Evolutionary conservation across 2,113 vertebrate species (phyloP).

Genomic region (Riparia riparia): DNA sequence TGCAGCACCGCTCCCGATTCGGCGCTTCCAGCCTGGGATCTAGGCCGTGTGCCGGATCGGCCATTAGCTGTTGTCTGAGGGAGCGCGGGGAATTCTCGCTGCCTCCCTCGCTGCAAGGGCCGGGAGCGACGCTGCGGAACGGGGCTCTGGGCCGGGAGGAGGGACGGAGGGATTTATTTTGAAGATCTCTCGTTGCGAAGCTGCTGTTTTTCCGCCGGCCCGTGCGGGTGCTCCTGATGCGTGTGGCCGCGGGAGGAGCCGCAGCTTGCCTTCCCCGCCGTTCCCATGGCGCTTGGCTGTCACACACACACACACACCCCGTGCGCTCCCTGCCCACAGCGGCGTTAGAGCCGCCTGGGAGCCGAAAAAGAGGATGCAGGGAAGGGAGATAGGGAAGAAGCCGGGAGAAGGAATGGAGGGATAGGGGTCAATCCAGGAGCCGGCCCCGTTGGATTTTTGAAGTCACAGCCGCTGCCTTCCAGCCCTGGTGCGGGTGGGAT

Average conservation of each 20-base stretch:
- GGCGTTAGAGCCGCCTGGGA: conserved; percentile 23
- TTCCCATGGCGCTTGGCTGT: conserved; percentile 66
- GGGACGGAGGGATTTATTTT: neutral
- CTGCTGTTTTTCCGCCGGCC: neutral
- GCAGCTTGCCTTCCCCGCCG: neutral
- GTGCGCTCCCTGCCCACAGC: conserved; percentile 47
- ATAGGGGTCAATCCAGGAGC: neutral
- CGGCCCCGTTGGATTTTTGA: rapidly evolving
- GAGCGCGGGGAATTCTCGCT: neutral
- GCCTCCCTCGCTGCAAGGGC: neutral
- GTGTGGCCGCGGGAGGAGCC: conserved; percentile 23
- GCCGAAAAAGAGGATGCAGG: neutral
- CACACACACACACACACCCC: neutral
- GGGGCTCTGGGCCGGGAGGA: neutral
- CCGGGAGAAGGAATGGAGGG: neutral
- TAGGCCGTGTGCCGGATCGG: neutral
- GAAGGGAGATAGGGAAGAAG: neutral
- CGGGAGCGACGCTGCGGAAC: neutral
- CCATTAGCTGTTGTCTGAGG: neutral
- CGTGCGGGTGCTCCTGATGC: neutral
- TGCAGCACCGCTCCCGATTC: neutral
- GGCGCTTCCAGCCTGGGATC: neutral
- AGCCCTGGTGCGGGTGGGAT: neutral
- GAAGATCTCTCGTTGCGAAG: neutral
- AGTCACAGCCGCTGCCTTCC: rapidly evolving